These are phyloP conservation scores for Osmerus eperlanus DNA, from an alignment of 2,113 vertebrate species.

Conservation along the genomic window DNA sequence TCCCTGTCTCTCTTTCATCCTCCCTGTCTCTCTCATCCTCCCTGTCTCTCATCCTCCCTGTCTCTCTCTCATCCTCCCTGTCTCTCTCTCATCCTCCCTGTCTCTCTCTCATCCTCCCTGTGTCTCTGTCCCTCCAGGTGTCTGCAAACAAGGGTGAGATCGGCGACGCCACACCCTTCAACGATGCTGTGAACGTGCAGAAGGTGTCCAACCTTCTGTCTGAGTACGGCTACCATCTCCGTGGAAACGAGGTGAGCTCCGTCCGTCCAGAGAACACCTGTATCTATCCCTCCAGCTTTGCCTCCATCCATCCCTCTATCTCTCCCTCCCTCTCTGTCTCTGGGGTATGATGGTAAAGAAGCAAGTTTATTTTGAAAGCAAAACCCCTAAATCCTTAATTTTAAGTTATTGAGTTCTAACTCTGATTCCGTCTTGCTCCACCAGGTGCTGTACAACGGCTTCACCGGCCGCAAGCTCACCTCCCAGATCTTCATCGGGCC, in stretches of 20 bases:
- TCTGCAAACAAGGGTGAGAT: constrained; percentile 99
- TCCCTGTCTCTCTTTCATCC: no score
- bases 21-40: no score
- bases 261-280: background rate
- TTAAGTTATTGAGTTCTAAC: background rate
- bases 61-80: background rate
- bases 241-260: constrained; percentile 90
- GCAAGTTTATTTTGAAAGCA: no score
- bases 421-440: background rate
- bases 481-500: constrained; percentile 98
- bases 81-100: background rate
- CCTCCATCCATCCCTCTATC: no score
- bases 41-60: background rate
- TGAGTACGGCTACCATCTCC: constrained; percentile 95
- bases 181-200: constrained; percentile 96
- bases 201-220: constrained; percentile 96
- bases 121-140: constrained; percentile 71
- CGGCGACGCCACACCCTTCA: constrained; percentile 96
- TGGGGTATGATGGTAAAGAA: no score
- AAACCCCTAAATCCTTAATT: no score
- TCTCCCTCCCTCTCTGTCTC: background rate
- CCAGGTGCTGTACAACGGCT: constrained; percentile 96
- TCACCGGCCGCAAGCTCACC: constrained; percentile 96
- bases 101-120: background rate
- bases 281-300: background rate